Evolutionary conservation across 2,888 invertebrate genomes (phyloP), one percentile per base, ranked within the genome.

Genomic region (Entomobrya proxima): DNA sequence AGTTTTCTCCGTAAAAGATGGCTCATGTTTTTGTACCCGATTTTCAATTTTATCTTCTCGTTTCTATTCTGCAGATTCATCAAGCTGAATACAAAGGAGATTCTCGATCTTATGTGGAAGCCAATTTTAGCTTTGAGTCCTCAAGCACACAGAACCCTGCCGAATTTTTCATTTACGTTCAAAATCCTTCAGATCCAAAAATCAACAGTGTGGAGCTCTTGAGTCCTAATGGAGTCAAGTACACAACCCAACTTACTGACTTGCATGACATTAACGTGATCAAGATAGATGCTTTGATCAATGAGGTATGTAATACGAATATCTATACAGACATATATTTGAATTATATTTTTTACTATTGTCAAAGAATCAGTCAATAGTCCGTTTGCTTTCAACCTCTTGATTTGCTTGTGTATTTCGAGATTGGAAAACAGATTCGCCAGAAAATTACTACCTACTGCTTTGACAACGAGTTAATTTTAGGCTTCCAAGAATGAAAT

Each of bases 241-340:
- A 85, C 78, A 90, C 89, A 50, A 90, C 90, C 11, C 90, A 90
- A 77, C 88, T 90, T 47, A 88, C 89, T 30, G 90, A 90, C 78
- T 83, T 90, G 50, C 88, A 89, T 86, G 90, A 90, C 83, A 89
- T 90, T 67, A 89, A 90, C 84, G 90, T 88, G 75, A 89, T 90
- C 86, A 88, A 88, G 80, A 90, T 90, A 44, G 90, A 90, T 76
- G 88, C 89, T 77, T 58, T 88, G 72, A 88, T 90, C 82, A 88
- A 90, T 86, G 89, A 89, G 88, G 90, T 90, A 85, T 44, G 80
- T 77, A 40, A 64, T 35, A 35, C 64, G 64, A 64, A 18, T 32
- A 32, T 47, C 47, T 47, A 47, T 15, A 15, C 47, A 35, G 64
- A 64, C n/a, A 35, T 11, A 3, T 21, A 35, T 64, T 35, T 27